Conservation (phyloP, 2,888 invertebrate species). For the Nymphalis c-album region DNA sequence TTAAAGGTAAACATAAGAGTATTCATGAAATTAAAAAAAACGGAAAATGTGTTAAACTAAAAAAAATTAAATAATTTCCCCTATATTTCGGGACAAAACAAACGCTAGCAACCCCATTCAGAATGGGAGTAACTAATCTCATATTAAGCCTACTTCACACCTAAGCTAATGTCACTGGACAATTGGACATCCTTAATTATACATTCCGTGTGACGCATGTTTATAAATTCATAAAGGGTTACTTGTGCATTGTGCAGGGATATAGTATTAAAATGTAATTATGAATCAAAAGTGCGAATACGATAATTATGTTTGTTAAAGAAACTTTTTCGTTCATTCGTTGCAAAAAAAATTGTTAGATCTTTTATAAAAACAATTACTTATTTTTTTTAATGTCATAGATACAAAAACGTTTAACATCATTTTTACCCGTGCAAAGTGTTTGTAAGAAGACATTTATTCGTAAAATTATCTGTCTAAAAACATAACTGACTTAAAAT, state of each 20-base stretch:
- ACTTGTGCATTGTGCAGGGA: slow-evolving; percentile 3
- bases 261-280: slow-evolving; percentile 4
- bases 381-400: too few relatives aligned
- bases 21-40: not conserved
- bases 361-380: too few relatives aligned
- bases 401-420: too few relatives aligned
- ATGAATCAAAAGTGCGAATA: not conserved
- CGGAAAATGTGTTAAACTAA: not conserved
- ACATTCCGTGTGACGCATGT: slow-evolving; percentile 16
- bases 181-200: slow-evolving; percentile 22
- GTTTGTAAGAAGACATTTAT: too few relatives aligned
- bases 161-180: slow-evolving; percentile 37
- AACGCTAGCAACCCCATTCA: slow-evolving; percentile 21
- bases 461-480: too few relatives aligned
- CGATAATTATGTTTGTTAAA: not conserved
- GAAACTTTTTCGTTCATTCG: not conserved
- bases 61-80: not conserved
- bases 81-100: slow-evolving; percentile 13
- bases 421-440: too few relatives aligned
- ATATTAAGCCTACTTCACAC: slow-evolving; percentile 51
- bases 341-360: too few relatives aligned
- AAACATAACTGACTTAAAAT: too few relatives aligned
- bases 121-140: slow-evolving; percentile 20
- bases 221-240: slow-evolving; percentile 31
- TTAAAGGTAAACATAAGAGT: too few relatives aligned